These are phyloP conservation scores for Nematostella vectensis DNA, from an alignment of 92 coral and sea anemone genomes.

Conservation along the genomic window DNA sequence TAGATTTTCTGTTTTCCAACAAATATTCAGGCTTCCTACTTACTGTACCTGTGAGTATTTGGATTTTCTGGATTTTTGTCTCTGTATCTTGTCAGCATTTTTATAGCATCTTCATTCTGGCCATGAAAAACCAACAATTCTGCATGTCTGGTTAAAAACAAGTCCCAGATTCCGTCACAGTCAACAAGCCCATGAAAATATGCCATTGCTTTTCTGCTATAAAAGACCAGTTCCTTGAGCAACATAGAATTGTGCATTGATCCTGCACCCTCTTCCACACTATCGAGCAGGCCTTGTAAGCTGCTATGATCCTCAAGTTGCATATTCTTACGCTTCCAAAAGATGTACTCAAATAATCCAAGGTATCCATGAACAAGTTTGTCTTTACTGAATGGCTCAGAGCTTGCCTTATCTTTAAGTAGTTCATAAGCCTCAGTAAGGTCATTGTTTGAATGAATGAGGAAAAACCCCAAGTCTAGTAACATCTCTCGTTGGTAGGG, in stretches of 20 bases:
- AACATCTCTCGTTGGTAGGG: conserved; percentile 59
- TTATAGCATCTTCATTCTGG: conserved; percentile 27
- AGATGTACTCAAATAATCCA: conserved; percentile 65
- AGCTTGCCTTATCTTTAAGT: conserved; percentile 47
- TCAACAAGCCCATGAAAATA: conserved; percentile 51
- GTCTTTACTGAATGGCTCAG: conserved; percentile 33
- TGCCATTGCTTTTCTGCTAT: conserved; percentile 48
- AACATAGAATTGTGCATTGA: not conserved
- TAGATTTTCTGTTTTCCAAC: no score
- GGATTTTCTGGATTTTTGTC: conserved; percentile 76
- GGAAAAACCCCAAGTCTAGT: conserved; percentile 63
- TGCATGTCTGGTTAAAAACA: conserved; percentile 59
- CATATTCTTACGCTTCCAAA: conserved; percentile 42
- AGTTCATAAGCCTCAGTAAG: conserved; percentile 72
- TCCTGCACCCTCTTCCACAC: conserved; percentile 1
- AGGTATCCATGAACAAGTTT: conserved; percentile 50
- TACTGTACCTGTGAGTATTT: conserved; percentile 77
- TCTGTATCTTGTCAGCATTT: conserved; percentile 52
- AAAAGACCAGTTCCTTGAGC: conserved; percentile 41
- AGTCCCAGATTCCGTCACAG: conserved; percentile 71
- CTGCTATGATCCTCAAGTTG: not conserved
- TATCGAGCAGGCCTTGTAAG: not conserved
- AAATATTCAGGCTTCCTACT: no score
- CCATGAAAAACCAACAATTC: conserved; percentile 49
- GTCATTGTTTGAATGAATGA: conserved; percentile 46